phyloP scores from a whole-genome alignment of 1,140 invertebrate species.

The Lasaia peninsularis region DNA sequence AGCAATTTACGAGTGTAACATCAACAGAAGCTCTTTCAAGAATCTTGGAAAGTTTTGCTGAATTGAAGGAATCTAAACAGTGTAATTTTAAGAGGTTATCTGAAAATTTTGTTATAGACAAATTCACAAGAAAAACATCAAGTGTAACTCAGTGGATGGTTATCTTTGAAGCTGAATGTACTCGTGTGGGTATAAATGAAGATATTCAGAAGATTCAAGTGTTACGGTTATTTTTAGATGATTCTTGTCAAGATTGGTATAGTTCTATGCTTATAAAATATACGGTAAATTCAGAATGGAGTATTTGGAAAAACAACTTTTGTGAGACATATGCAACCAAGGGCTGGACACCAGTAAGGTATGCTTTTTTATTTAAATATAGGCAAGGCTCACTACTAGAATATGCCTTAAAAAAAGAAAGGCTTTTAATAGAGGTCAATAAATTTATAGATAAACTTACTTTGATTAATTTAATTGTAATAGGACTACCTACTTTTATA shows the following conservation, averaged over 20 bases:
- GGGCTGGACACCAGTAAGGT: conserved; percentile 36
- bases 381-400: conserved; percentile 20
- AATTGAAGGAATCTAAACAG: conserved; percentile 24
- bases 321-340: conserved; percentile 39
- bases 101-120: conserved; percentile 35
- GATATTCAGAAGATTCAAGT: conserved; percentile 35
- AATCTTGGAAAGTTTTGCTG: conserved; percentile 31
- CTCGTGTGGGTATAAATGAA: conserved; percentile 27
- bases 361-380: conserved; percentile 28
- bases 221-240: conserved; percentile 38
- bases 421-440: conserved; percentile 15
- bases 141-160: conserved; percentile 37
- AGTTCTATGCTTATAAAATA: conserved; percentile 39
- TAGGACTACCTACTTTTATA: conserved; percentile 2
- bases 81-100: conserved; percentile 26
- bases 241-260: conserved; percentile 45
- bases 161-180: conserved; percentile 38
- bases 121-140: conserved; percentile 31
- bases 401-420: conserved; percentile 25
- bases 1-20: conserved; percentile 18
- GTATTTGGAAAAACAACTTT: conserved; percentile 41
- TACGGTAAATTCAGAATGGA: conserved; percentile 38
- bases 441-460: conserved; percentile 8
- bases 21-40: conserved; percentile 26
- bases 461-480: conserved; percentile 13